Conservation (phyloP, 2,888 invertebrate species). For the Calephelis perditalis region DNA sequence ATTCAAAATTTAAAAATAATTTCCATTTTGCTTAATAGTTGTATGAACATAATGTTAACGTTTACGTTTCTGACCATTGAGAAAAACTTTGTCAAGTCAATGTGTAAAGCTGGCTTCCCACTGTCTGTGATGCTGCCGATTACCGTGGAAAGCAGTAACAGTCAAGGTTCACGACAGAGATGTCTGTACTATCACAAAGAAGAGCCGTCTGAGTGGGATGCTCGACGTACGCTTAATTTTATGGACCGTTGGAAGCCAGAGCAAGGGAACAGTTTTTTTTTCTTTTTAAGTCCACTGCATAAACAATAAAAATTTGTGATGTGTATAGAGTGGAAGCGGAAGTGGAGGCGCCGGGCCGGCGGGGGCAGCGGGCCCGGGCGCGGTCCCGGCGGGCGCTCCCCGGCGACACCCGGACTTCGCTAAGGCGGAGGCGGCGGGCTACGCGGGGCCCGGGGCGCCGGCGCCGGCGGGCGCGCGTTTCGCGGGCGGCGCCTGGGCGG, state of each 20-base stretch:
- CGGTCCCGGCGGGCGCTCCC: conserved; percentile 77
- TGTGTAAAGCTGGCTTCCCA: no score
- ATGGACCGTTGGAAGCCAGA: not conserved
- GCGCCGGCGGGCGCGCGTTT: conserved; percentile 34
- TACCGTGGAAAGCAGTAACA: no score
- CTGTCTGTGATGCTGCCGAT: no score
- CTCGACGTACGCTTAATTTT: no score
- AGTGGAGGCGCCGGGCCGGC: conserved; percentile 32
- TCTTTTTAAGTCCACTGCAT: not conserved
- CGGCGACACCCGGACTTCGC: conserved; percentile 89
- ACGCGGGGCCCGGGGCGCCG: conserved; percentile 39
- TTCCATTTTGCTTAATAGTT: no score
- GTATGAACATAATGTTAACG: no score
- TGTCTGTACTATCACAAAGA: no score
- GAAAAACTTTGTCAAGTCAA: not conserved
- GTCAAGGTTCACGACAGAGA: no score
- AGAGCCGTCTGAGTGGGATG: no score
- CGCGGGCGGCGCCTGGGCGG: conserved; percentile 42
- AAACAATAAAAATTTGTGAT: conserved; percentile 13
- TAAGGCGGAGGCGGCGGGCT: conserved; percentile 75
- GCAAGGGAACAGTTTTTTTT: not conserved
- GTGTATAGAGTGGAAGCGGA: conserved; percentile 50
- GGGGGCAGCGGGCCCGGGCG: conserved; percentile 49
- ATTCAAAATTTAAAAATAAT: no score
- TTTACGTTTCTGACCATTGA: not conserved